Base-by-base conservation (phyloP, 2,113 vertebrate species). In the Ariopsis seemanni region DNA sequence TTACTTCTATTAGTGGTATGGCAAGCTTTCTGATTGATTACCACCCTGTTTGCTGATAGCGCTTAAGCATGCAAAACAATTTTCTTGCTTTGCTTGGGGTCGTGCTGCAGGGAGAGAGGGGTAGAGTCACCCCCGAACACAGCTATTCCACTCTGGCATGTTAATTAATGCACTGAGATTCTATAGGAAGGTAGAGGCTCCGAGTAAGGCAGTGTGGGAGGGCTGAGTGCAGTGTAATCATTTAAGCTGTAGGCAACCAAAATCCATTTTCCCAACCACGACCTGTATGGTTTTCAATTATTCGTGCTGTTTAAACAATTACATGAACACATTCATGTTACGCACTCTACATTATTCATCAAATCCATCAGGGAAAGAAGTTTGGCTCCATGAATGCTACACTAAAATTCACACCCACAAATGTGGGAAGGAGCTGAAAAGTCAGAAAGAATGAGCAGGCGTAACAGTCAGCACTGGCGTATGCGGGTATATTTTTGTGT, bases 91-190 rank as follows among this genome's bases (percentile, higher is more conserved):
- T 50, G 74, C 85, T 83, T 75, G 84, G 52, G 80, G 27, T 71
- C 25, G 50, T 53, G 81, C 89, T 86, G 42, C 48, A 83, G 86
- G 87, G 67, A 74, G 27, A 78, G 58, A 53, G 50, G 58, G 80
- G 71, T 72, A 27, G 71, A 84, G 81, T 77, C 60, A 74, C 60
- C 81, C 48, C 71, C 12, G 27, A 83, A 83, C 60, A 83, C 50
- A 27, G 18, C 86, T 67, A 30, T 58, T 52, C 48, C 63, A 57
- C 27, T 30, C 50, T 88, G 89, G 88, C 57, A 79, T 90, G 87
- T 89, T 92, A 92, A 93, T 92, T 92, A 93, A 93, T 91, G 62
- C 87, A 63, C n/a, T 25, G 83, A 50, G 82, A 88, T 85, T 65
- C 52, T 82, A 85, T 89, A 88, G 85, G 87, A 75, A 62, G 77